Evolutionary conservation across 1,140 invertebrate genomes (phyloP).

Genomic region (Mylabris phalerata): DNA sequence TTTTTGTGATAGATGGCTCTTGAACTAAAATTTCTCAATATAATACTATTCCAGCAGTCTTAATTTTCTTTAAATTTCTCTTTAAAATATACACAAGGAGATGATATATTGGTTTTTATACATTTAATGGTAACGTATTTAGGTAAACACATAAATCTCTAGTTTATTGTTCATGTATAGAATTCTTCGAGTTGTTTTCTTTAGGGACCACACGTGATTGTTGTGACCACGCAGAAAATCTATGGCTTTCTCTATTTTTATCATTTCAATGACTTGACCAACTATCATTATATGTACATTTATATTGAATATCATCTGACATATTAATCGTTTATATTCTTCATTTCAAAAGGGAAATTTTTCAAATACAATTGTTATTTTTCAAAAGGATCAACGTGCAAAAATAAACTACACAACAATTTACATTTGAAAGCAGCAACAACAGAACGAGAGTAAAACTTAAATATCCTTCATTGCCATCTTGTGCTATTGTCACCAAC

Average conservation of each 20-base stretch:
- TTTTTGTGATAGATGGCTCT: too few relatives aligned
- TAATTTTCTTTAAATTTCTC: too few relatives aligned
- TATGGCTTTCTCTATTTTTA: slow-evolving; percentile 11
- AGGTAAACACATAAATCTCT: slow-evolving; percentile 14
- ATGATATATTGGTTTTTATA: slow-evolving; percentile 7
- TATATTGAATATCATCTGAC: neutral
- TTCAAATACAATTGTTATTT: slow-evolving; percentile 6
- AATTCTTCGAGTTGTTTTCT: slow-evolving; percentile 5
- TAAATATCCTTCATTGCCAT: slow-evolving; percentile 25
- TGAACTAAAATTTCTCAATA: too few relatives aligned
- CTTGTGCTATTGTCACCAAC: slow-evolving; percentile 24
- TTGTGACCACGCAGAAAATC: slow-evolving; percentile 6
- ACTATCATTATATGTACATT: slow-evolving; percentile 12
- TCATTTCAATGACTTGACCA: slow-evolving; percentile 3
- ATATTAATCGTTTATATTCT: slow-evolving; percentile 2
- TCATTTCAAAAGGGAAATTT: neutral
- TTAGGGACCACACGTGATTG: slow-evolving; percentile 13
- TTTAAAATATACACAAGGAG: neutral
- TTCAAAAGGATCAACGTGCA: slow-evolving; percentile 9
- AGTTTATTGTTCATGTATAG: slow-evolving; percentile 6
- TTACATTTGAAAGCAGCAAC: slow-evolving; percentile 29
- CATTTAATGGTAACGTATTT: slow-evolving; percentile 2
- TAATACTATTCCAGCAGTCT: too few relatives aligned
- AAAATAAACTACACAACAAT: slow-evolving; percentile 17
- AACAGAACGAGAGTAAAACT: slow-evolving; percentile 25